phyloP scores from a whole-genome alignment of 1,140 invertebrate species.

The Schlechtendalia chinensis region DNA sequence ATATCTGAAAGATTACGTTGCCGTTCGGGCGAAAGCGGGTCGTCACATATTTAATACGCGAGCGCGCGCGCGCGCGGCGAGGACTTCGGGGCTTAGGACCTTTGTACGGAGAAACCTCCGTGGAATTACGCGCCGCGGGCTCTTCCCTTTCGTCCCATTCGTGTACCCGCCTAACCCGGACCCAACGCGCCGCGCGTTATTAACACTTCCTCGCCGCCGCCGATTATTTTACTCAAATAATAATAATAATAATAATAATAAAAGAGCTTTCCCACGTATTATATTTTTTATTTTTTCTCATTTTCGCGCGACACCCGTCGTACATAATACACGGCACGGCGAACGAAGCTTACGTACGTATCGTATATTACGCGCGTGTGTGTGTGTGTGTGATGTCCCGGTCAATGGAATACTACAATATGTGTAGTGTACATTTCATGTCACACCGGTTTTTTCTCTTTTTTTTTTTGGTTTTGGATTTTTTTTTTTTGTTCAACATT shows the following conservation, averaged over 20 bases:
- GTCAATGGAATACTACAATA: no score
- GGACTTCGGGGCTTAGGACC: slow-evolving; percentile 27
- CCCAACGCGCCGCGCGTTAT: neutral
- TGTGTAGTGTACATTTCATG: no score
- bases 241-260: neutral
- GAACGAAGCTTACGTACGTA: neutral
- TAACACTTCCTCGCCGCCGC: slow-evolving; percentile 23
- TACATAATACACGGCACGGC: no score
- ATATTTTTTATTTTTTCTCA: slow-evolving; percentile 14
- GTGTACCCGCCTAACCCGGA: no score
- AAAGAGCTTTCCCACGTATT: neutral
- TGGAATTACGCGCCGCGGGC: neutral
- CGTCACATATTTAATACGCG: slow-evolving; percentile 42
- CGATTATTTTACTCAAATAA: slow-evolving; percentile 8
- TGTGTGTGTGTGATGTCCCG: no score
- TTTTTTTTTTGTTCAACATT: no score
- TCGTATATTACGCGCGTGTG: no score
- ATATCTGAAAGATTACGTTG: slow-evolving; percentile 48
- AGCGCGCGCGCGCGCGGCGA: neutral
- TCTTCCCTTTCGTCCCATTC: neutral
- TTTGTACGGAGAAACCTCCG: slow-evolving; percentile 26
- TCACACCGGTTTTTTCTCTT: no score
- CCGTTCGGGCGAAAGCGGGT: slow-evolving; percentile 7
- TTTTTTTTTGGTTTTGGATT: no score
- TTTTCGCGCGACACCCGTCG: neutral